Percentiles rank a stretch among this genome's conserved stretches.
These are phyloP conservation scores for Alaudala cheleensis DNA, from an alignment of 2,113 vertebrate species.

Conservation along the genomic window DNA sequence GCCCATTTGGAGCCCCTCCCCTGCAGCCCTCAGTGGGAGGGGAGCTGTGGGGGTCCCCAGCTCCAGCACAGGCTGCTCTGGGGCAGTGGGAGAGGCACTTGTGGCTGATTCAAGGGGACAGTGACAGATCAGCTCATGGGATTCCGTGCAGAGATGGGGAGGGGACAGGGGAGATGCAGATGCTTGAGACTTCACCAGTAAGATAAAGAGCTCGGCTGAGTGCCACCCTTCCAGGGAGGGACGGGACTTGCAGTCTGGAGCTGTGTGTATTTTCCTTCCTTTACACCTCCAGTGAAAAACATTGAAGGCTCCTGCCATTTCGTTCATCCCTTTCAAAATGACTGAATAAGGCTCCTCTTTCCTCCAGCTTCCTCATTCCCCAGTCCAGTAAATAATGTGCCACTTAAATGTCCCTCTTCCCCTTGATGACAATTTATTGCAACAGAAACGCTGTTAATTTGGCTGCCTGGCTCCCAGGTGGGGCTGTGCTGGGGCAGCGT, in stretches of 20 bases:
- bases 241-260: neutral
- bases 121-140: neutral
- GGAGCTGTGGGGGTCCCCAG: accelerated
- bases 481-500: neutral
- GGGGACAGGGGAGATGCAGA: neutral
- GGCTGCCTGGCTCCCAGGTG: conserved; percentile 7
- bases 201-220: neutral
- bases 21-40: accelerated
- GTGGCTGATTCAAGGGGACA: neutral
- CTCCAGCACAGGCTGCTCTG: neutral
- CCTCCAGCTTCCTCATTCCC: neutral
- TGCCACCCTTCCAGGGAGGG: neutral
- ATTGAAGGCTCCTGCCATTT: neutral
- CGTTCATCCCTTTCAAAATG: neutral
- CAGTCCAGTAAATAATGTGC: neutral
- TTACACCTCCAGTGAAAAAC: neutral
- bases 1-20: neutral
- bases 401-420: neutral
- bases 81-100: neutral
- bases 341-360: neutral
- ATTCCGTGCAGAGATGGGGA: accelerated
- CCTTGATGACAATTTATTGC: neutral
- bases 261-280: neutral
- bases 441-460: neutral
- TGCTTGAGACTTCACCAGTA: neutral